Evolutionary conservation across 2,888 invertebrate species (phyloP).

Genomic region (Hofmannophila pseudospretella): DNA sequence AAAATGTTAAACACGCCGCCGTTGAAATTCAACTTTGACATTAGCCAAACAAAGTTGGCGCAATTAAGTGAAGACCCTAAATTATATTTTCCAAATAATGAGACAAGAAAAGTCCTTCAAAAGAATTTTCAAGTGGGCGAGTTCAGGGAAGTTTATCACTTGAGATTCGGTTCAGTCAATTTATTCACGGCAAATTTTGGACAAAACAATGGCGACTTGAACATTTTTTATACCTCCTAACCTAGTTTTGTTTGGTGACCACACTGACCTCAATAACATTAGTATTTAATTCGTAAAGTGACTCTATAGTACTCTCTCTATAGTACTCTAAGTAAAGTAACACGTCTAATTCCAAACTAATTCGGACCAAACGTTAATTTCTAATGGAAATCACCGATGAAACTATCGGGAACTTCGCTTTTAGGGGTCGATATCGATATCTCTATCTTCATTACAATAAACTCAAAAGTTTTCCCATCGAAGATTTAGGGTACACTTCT

Average conservation of each 20-base stretch:
- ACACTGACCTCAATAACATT: no score
- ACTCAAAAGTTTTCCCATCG: conserved; percentile 5
- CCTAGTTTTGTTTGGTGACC: no score
- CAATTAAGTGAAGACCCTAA: conserved; percentile 1
- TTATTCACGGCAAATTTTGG: conserved; percentile 1
- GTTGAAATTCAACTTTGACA: conserved; percentile 1
- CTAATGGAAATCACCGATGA: conserved; percentile 3
- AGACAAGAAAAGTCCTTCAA: conserved; percentile 5
- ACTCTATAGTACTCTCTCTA: no score
- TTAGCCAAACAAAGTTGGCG: conserved; percentile 2
- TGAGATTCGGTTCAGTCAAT: not conserved
- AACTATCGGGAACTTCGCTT: conserved; percentile 14
- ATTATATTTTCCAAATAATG: conserved; percentile 6
- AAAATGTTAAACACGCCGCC: conserved; percentile 1
- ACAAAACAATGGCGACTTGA: not conserved
- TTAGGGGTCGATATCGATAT: conserved; percentile 11
- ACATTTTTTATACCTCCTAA: no score
- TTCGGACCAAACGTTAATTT: conserved; percentile 1
- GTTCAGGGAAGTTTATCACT: conserved; percentile 4
- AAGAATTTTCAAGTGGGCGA: conserved; percentile 6
- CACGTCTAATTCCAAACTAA: not conserved
- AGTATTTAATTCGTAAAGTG: no score
- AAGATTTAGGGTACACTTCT: conserved; percentile 1
- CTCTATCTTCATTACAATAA: conserved; percentile 6
- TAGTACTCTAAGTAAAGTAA: no score